Evolutionary conservation across 1,140 invertebrate species (phyloP).

Genomic region (Bombus terrestris): DNA sequence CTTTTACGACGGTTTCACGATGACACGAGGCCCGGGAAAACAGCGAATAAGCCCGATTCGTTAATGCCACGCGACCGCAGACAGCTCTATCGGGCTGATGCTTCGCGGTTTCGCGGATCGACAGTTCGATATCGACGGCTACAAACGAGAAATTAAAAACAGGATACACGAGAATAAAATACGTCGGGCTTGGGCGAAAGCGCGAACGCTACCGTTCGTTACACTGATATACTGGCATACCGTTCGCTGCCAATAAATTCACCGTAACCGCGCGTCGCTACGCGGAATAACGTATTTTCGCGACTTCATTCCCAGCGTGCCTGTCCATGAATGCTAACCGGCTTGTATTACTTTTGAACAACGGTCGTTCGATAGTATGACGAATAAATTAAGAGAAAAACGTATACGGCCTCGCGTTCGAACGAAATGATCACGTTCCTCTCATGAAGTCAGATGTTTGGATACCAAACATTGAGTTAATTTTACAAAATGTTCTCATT

Average conservation of each 20-base stretch:
- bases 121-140: slow-evolving; percentile 47
- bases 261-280: slow-evolving; percentile 27
- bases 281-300: slow-evolving; percentile 39
- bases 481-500: not conserved
- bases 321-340: not conserved
- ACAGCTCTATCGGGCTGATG: slow-evolving; percentile 60
- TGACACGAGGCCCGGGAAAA: slow-evolving; percentile 9
- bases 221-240: slow-evolving; percentile 39
- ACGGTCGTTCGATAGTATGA: not conserved
- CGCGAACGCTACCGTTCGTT: slow-evolving; percentile 19
- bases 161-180: slow-evolving; percentile 51
- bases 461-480: not conserved
- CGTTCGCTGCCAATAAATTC: slow-evolving; percentile 40
- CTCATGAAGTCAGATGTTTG: not conserved
- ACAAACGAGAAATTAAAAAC: slow-evolving; percentile 60
- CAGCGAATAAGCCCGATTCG: slow-evolving; percentile 54
- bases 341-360: slow-evolving; percentile 9
- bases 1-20: slow-evolving; percentile 48
- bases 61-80: slow-evolving; percentile 65
- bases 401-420: not conserved
- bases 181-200: not conserved
- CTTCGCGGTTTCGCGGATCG: slow-evolving; percentile 64
- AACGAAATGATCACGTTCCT: not conserved
- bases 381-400: not conserved
- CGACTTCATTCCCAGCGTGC: slow-evolving; percentile 26